These are phyloP conservation scores for Stenchaetothrips biformis DNA, from an alignment of 2,888 invertebrate species.

Conservation along the genomic window DNA sequence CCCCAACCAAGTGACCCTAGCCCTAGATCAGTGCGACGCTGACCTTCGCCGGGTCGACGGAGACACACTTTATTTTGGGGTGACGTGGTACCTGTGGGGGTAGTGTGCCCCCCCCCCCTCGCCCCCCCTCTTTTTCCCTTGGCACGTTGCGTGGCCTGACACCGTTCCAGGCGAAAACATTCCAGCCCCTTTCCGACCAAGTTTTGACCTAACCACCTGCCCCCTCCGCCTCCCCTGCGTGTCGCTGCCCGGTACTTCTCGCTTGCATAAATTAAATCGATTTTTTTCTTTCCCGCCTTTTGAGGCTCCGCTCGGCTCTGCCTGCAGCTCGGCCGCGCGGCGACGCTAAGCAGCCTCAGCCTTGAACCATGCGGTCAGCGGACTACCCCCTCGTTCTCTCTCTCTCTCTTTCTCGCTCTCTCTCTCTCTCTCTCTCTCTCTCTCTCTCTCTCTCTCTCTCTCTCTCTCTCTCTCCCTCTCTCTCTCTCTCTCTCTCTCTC, in stretches of 20 bases:
- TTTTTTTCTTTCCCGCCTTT: not conserved
- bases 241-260: not conserved
- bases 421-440: not conserved
- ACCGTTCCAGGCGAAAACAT: constrained; percentile 3
- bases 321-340: no score
- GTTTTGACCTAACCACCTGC: constrained; percentile 16
- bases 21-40: no score
- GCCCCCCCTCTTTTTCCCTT: not conserved
- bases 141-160: not conserved
- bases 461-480: not conserved
- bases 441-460: not conserved
- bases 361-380: not conserved
- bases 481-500: not conserved
- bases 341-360: not conserved
- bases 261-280: constrained; percentile 19
- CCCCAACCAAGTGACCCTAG: no score
- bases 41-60: no score
- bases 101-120: not conserved
- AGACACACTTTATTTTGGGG: no score
- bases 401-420: not conserved
- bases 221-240: not conserved
- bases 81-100: no score
- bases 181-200: not conserved
- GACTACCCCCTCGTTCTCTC: not conserved
- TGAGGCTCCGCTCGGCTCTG: not conserved